phyloP scores from a whole-genome alignment of 2,888 invertebrate species.

The Choreutis nemorana region DNA sequence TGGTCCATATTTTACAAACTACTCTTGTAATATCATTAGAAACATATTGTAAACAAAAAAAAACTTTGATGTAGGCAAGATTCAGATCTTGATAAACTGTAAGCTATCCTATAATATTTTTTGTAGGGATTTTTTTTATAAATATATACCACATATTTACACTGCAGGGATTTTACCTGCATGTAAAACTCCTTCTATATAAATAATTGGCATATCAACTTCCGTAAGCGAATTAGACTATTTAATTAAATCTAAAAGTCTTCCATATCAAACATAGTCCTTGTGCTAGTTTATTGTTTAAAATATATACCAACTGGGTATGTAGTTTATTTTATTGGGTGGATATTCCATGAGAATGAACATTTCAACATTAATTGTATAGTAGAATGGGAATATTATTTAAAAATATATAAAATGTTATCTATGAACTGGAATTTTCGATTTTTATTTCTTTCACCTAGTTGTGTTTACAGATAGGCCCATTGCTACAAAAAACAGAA shows the following conservation, averaged over 20 bases:
- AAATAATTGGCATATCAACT: slow-evolving; percentile 65
- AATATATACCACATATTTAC: slow-evolving; percentile 61
- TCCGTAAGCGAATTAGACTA: slow-evolving; percentile 53
- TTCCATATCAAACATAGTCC: slow-evolving; percentile 64
- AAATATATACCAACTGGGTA: no score
- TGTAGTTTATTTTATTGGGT: slow-evolving; percentile 34
- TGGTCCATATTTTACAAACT: slow-evolving; percentile 45
- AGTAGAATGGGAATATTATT: not conserved
- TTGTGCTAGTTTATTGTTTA: slow-evolving; percentile 45
- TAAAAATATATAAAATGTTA: slow-evolving; percentile 2
- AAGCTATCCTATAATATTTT: slow-evolving; percentile 34
- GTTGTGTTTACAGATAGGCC: not conserved
- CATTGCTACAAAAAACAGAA: no score
- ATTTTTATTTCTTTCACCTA: not conserved
- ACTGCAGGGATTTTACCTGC: slow-evolving; percentile 52
- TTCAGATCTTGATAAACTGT: slow-evolving; percentile 29
- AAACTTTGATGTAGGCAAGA: slow-evolving; percentile 34
- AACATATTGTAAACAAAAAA: slow-evolving; percentile 42
- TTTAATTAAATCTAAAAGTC: slow-evolving; percentile 45
- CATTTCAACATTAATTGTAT: slow-evolving; percentile 1
- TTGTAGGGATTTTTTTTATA: slow-evolving; percentile 61
- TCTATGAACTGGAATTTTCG: not conserved
- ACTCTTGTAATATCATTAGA: slow-evolving; percentile 56
- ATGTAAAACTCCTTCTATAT: slow-evolving; percentile 41
- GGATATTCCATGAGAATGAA: slow-evolving; percentile 28